Conservation (phyloP, 2,888 invertebrate genomes). For the Harpalus rubripes region DNA sequence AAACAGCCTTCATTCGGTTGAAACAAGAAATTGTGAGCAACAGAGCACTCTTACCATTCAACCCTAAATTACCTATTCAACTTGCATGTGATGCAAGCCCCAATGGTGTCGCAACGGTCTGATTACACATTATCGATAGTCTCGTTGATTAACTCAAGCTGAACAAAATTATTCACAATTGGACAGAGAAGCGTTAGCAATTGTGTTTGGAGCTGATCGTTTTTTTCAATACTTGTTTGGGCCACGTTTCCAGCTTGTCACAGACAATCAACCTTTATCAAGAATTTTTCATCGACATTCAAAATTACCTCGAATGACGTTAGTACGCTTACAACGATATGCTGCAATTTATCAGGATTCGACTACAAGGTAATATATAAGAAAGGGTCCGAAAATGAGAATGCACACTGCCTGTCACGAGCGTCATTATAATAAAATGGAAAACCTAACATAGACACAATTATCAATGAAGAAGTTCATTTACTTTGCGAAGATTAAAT, state of each 20-base stretch:
- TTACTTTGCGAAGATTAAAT: too few species aligned
- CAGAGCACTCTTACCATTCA: conserved; percentile 29
- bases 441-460: too few species aligned
- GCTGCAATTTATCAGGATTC: conserved; percentile 15
- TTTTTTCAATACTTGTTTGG: too few species aligned
- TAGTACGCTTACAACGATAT: conserved; percentile 37
- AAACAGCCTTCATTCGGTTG: conserved; percentile 43
- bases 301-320: conserved; percentile 43
- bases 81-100: too few species aligned
- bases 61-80: conserved; percentile 12
- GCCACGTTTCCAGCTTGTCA: too few species aligned
- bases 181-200: too few species aligned
- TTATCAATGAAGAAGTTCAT: too few species aligned
- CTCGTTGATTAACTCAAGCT: conserved; percentile 67
- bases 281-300: conserved; percentile 51
- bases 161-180: conserved; percentile 70
- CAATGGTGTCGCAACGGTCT: conserved; percentile 72
- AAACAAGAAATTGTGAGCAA: conserved; percentile 52
- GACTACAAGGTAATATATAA: neutral
- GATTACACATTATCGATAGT: conserved; percentile 68
- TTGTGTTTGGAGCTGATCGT: too few species aligned
- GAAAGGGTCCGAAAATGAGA: too few species aligned
- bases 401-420: neutral
- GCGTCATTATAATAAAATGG: conserved; percentile 6
- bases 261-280: conserved; percentile 48